Evolutionary conservation across 1,140 invertebrate species (phyloP).

Genomic region (Pogonognathellus flavescens): DNA sequence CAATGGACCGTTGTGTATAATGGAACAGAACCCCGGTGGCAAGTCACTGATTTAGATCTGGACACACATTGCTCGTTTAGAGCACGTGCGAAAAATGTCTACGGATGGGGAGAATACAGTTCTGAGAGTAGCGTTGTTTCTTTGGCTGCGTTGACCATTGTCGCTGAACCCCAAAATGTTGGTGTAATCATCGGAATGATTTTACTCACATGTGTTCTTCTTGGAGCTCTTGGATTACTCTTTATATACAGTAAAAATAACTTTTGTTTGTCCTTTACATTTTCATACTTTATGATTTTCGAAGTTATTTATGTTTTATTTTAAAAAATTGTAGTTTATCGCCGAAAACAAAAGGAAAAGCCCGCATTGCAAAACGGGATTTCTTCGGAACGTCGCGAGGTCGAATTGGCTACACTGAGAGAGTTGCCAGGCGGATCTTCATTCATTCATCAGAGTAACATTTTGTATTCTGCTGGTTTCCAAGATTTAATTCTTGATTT

Average conservation of each 20-base stretch:
- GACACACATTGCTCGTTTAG: slow-evolving; percentile 79
- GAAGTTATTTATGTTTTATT: slow-evolving; percentile 7
- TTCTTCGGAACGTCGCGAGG: slow-evolving; percentile 75
- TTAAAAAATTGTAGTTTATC: slow-evolving; percentile 59
- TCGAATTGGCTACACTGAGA: slow-evolving; percentile 88
- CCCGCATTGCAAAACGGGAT: slow-evolving; percentile 72
- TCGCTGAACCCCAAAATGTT: slow-evolving; percentile 74
- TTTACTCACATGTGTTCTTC: slow-evolving; percentile 61
- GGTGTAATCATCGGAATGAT: slow-evolving; percentile 75
- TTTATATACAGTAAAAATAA: slow-evolving; percentile 72
- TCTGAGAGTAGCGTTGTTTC: slow-evolving; percentile 76
- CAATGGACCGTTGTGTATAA: slow-evolving; percentile 84
- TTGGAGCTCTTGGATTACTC: slow-evolving; percentile 60
- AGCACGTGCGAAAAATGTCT: slow-evolving; percentile 82
- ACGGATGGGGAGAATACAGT: slow-evolving; percentile 83
- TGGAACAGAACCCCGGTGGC: slow-evolving; percentile 85
- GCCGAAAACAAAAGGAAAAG: slow-evolving; percentile 73
- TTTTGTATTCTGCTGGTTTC: slow-evolving; percentile 75
- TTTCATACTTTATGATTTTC: not conserved
- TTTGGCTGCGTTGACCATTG: slow-evolving; percentile 73
- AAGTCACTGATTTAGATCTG: slow-evolving; percentile 77
- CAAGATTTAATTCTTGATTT: slow-evolving; percentile 74
- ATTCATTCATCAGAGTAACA: slow-evolving; percentile 84
- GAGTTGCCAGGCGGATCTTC: slow-evolving; percentile 81
- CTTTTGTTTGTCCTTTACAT: slow-evolving; percentile 55